Base-by-base conservation (phyloP, 1,140 invertebrate species). In the Ostrea denselamellosa region DNA sequence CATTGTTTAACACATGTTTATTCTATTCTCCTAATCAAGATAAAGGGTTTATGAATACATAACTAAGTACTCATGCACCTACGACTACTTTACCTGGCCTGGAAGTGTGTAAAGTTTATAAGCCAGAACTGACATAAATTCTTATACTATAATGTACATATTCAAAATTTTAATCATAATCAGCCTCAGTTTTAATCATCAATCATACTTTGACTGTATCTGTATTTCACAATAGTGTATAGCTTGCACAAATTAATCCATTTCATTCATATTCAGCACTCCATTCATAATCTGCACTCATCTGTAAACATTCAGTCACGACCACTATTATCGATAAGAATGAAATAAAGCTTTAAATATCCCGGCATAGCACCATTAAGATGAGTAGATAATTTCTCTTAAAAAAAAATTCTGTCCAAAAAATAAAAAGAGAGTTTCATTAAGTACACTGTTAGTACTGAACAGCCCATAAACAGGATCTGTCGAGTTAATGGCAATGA, bases 161-260 rank as follows among this genome's bases (percentile, higher is more conserved):
- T 44, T 19, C 56, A 62, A 62, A 5, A 8, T 62, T 62, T 19
- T 58, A 58, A 58, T 19, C 19, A 58, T 58, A 19, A 19, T n/a
- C n/a, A 62, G 17, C 56, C n/a, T n/a, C n/a, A n/a, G n/a, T n/a
- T n/a, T n/a, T n/a, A 17, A 58, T 62, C 56, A 62, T 62, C 17
- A 62, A 62, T 62, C 56, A 62, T n/a, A 62, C 17, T 58, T 58
- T 62, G 56, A 62, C 56, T 62, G 56, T 19, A n/a, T 62, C n/a
- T 62, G 5, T 44, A 2, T 44, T 44, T 44, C 2, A 44, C 34
- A 44, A 44, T 44, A 44, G 34, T 44, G 34, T 44, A 44, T 44
- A 44, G 34, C 34, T 2, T 44, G 1, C 34, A 44, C n/a, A n/a
- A 17, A 56, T 56, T 56, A 9, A 56, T 56, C 9, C 54, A 56